Evolutionary conservation across 2,113 vertebrate species (phyloP), one percentile per base, ranked within the genome.

Genomic region (Podarcis raffonei): DNA sequence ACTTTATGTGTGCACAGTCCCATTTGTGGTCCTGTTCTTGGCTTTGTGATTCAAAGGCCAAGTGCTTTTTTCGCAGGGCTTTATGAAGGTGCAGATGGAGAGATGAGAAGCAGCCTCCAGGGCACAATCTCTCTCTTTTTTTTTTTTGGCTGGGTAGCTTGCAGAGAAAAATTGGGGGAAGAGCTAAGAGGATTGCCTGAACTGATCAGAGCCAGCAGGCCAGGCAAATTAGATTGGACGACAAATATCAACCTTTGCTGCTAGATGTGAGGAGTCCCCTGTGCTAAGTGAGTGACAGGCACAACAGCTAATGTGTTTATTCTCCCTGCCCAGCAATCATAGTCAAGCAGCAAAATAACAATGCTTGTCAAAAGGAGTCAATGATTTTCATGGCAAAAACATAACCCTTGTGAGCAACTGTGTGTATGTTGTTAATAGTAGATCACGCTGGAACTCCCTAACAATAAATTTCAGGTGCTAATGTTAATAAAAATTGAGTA

Each of bases 341-440:
- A 0, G 0, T 74, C 62, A 72, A 42, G 25, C 23, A 72, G 85
- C 16, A 77, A 81, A 90, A 87, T 20, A 85, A n/a, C 3, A 5
- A 82, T 59, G 5, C 15, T 66, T n/a, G 5, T 92, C 68, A 39
- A 25, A 57, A 53, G 85, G 74, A 89, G 42, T n/a, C 87, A 18
- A 85, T 89, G 69, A 87, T 74, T 85, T 90, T 78, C 71, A 30
- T 82, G 30, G 25, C 57, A 89, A 86, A 32, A 35, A 68, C 37
- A 27, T 79, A 39, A 27, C 30, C 27, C 59, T 39, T 32, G 2
- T 86, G 80, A 86, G 39, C 39, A 69, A 22, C 57, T 48, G 12
- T 35, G 4, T 18, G 35, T 48, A 6, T 69, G 30, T 22, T 39
- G 42, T 18, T 27, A 23, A 6, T 62, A 74, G 27, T 11, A 71